Conservation (phyloP, 2,113 vertebrate species). For the Garra rufa region DNA sequence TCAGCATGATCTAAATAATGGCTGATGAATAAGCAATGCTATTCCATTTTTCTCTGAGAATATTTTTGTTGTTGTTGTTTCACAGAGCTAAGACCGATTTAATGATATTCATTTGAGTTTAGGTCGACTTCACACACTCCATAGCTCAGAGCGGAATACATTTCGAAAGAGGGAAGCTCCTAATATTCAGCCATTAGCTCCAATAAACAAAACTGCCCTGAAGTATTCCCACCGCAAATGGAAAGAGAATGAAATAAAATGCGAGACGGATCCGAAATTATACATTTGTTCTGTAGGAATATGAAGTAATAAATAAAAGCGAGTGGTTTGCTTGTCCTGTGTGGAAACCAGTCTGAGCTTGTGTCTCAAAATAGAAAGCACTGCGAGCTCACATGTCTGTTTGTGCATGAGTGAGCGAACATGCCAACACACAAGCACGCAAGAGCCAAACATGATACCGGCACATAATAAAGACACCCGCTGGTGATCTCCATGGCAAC, state of each 20-base stretch:
- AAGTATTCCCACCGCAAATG: constrained; percentile 31
- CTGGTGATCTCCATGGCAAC: constrained; percentile 58
- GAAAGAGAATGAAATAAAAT: constrained; percentile 6
- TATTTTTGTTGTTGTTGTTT: background rate
- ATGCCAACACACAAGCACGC: constrained; percentile 33
- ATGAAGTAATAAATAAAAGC: background rate
- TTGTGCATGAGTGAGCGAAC: constrained; percentile 49
- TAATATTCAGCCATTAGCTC: constrained; percentile 37
- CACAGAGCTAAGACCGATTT: constrained; percentile 10
- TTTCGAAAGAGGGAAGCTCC: constrained; percentile 36
- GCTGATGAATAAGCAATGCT: constrained; percentile 35
- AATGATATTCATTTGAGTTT: constrained; percentile 37
- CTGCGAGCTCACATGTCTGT: constrained; percentile 7
- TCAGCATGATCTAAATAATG: constrained; percentile 3
- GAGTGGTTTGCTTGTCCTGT: background rate
- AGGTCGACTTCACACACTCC: constrained; percentile 32
- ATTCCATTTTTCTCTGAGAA: constrained; percentile 17
- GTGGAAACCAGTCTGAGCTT: background rate
- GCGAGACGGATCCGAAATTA: background rate
- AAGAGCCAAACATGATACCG: constrained; percentile 44
- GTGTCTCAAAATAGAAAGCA: background rate
- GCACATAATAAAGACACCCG: constrained; percentile 46
- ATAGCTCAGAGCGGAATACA: constrained; percentile 24
- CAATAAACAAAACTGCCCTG: constrained; percentile 39
- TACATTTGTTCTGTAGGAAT: constrained; percentile 21